Percentiles rank a stretch among this genome's conserved stretches.
Evolutionary conservation across 2,113 vertebrate species (phyloP).

Genomic region (Apeltes quadracus): DNA sequence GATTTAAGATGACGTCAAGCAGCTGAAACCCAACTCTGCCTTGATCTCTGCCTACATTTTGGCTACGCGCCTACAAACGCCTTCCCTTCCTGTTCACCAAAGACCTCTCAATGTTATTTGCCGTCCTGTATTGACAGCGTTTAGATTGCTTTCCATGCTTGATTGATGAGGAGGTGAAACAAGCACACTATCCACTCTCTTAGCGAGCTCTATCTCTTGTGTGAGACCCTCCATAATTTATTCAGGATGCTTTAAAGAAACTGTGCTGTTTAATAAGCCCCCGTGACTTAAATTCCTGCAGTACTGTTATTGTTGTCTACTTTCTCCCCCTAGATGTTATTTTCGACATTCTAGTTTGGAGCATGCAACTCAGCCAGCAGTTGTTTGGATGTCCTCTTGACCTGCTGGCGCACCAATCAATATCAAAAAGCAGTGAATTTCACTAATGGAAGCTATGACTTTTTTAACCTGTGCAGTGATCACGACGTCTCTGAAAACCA

Average conservation of each 20-base stretch:
- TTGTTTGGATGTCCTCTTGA: slow-evolving; percentile 46
- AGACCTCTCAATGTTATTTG: slow-evolving; percentile 62
- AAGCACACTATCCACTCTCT: slow-evolving; percentile 49
- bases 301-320: slow-evolving; percentile 48
- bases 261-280: slow-evolving; percentile 48
- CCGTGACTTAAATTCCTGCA: slow-evolving; percentile 47
- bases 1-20: slow-evolving; percentile 41
- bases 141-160: slow-evolving; percentile 75
- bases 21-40: slow-evolving; percentile 26
- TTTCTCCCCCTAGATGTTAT: slow-evolving; percentile 39
- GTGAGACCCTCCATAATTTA: slow-evolving; percentile 62
- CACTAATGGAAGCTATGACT: slow-evolving; percentile 44
- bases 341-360: slow-evolving; percentile 55
- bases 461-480: slow-evolving; percentile 49
- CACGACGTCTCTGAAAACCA: slow-evolving; percentile 48
- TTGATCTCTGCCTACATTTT: slow-evolving; percentile 40
- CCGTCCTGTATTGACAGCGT: slow-evolving; percentile 69
- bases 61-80: slow-evolving; percentile 29
- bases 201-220: slow-evolving; percentile 42
- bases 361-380: slow-evolving; percentile 48
- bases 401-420: slow-evolving; percentile 28
- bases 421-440: slow-evolving; percentile 31
- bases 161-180: slow-evolving; percentile 77
- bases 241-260: slow-evolving; percentile 53
- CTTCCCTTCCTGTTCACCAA: slow-evolving; percentile 37